Percentiles rank a stretch among this genome's conserved stretches.
phyloP scores from a whole-genome alignment of 2,888 invertebrate species.

The Acleris literana region DNA sequence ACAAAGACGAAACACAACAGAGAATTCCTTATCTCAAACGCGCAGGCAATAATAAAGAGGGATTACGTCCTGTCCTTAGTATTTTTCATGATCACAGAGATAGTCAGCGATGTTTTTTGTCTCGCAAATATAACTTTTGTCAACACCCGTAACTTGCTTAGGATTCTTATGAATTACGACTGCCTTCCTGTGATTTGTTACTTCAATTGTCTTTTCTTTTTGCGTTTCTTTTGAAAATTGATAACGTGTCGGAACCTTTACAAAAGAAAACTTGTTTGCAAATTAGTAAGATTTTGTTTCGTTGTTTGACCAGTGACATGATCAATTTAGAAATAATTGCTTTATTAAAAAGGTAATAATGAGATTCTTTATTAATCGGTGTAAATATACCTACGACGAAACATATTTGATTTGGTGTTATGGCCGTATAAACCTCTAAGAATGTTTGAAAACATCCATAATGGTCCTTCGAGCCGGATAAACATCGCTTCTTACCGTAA shows the following conservation, averaged over 20 bases:
- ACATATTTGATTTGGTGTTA: not conserved
- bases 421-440: not conserved
- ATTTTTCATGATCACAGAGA: conserved; percentile 26
- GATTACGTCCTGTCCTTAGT: conserved; percentile 22
- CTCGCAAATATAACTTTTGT: conserved; percentile 13
- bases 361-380: not conserved
- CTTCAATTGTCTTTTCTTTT: conserved; percentile 2
- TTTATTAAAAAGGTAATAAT: too few relatives aligned
- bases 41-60: conserved; percentile 36
- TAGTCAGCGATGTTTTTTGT: conserved; percentile 11
- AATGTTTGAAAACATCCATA: conserved; percentile 21
- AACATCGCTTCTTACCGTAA: conserved; percentile 47
- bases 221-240: conserved; percentile 1
- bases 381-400: not conserved
- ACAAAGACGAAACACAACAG: conserved; percentile 36
- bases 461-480: conserved; percentile 43
- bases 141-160: conserved; percentile 8
- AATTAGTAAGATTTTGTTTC: too few relatives aligned
- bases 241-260: conserved; percentile 1
- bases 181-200: conserved; percentile 14
- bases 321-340: not conserved
- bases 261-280: not conserved
- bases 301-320: too few relatives aligned
- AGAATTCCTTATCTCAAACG: conserved; percentile 43
- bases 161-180: conserved; percentile 16